Evolutionary conservation across 2,113 vertebrate species (phyloP), one percentile per base, ranked within the genome.

Genomic region (Holacanthus passer): DNA sequence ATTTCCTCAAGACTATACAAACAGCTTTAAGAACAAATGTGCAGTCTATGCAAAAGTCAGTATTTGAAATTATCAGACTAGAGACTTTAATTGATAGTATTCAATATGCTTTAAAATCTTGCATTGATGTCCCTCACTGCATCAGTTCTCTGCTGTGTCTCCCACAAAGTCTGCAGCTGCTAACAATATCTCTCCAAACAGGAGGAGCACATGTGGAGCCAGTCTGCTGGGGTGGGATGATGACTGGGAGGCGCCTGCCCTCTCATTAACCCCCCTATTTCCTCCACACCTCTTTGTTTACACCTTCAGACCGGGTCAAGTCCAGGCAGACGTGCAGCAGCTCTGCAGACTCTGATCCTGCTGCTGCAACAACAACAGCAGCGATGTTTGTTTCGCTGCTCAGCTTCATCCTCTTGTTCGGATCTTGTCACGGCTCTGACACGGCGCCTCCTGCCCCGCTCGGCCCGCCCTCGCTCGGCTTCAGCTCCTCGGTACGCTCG

Each of bases 231-330:
- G 87, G 55, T n/a, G 69, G 84, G 79, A 47, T 59, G 84, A 59
- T 82, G 73, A 71, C 82, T 88, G 90, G 86, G 91, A 92, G 91
- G 89, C 80, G 91, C 88, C 92, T 91, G 81, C 45, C 81, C 81
- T 88, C 80, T 89, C 69, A 91, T 89, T 75, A 88, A 87, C 79
- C 82, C 82, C 77, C 75, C 39, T n/a, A 59, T 73, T 75, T 90
- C 80, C 83, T 87, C 75, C 84, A 84, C 85, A 82, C 90, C 85
- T 89, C 89, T 80, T 86, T 13, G 84, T 94, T 91, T 89, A 88
- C 88, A 86, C 89, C 87, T 85, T 3, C 52, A 58, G 67, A 62
- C 77, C 41, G 84, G n/a, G 63, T 84, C 82, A 85, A 82, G 83
- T 84, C 83, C 90, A 86, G 80, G 67, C 86, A 77, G 79, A 35